phyloP scores from a whole-genome alignment of 2,888 invertebrate species.

The Empis stercorea region DNA sequence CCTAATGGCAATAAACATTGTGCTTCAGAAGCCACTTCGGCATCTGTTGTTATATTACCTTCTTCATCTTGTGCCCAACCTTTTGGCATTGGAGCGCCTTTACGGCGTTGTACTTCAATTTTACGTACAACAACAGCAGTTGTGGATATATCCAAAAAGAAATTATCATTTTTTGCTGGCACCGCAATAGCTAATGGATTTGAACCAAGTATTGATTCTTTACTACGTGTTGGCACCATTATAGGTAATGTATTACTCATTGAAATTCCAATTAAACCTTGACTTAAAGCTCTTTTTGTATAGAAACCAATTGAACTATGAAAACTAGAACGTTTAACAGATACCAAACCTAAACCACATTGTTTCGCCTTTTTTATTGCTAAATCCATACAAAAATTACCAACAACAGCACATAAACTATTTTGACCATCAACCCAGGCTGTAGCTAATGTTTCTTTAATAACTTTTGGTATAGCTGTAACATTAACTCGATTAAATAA shows the following conservation, averaged over 20 bases:
- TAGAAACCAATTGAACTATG: slow-evolving; percentile 85
- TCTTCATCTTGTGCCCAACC: slow-evolving; percentile 75
- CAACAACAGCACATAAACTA: slow-evolving; percentile 67
- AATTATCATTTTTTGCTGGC: slow-evolving; percentile 56
- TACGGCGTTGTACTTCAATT: slow-evolving; percentile 72
- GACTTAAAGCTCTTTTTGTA: slow-evolving; percentile 55
- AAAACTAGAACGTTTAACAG: slow-evolving; percentile 76
- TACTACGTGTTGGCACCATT: slow-evolving; percentile 73
- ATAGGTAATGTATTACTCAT: slow-evolving; percentile 89
- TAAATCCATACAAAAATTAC: slow-evolving; percentile 63
- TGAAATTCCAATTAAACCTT: slow-evolving; percentile 68
- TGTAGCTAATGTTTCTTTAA: slow-evolving; percentile 57
- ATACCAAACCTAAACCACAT: slow-evolving; percentile 72
- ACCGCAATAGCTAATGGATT: slow-evolving; percentile 81
- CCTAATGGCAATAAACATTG: slow-evolving; percentile 58
- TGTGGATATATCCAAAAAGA: slow-evolving; percentile 91
- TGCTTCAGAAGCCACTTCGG: slow-evolving; percentile 46
- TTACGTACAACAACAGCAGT: slow-evolving; percentile 88
- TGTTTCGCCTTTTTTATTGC: slow-evolving; percentile 70
- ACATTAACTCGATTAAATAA: slow-evolving; percentile 48
- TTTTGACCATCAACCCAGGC: slow-evolving; percentile 71
- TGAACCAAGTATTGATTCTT: slow-evolving; percentile 68
- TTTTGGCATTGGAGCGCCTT: slow-evolving; percentile 58
- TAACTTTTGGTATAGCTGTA: slow-evolving; percentile 47
- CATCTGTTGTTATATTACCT: slow-evolving; percentile 51